phyloP scores from a whole-genome alignment of 2,113 vertebrate species.

The Corydoras sp. region DNA sequence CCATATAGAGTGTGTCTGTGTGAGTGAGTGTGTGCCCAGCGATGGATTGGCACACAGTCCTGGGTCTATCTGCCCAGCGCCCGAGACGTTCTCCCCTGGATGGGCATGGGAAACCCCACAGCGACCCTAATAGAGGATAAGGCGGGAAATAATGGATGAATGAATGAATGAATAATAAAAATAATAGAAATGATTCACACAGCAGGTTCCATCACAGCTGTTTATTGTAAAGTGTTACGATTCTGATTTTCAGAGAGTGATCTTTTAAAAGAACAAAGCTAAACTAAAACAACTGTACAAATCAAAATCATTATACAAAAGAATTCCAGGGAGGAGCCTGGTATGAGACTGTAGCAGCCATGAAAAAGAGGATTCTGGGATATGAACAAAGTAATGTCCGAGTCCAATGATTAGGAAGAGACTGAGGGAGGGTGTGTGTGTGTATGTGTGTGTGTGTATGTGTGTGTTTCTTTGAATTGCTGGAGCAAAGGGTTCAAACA shows the following conservation, averaged over 20 bases:
- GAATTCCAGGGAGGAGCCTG: slow-evolving; percentile 45
- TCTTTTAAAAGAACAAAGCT: slow-evolving; percentile 56
- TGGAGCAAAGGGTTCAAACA: neutral
- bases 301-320: slow-evolving; percentile 66
- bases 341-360: slow-evolving; percentile 39
- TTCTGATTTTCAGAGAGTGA: slow-evolving; percentile 44
- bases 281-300: slow-evolving; percentile 61
- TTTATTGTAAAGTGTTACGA: slow-evolving; percentile 60
- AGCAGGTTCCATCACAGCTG: slow-evolving; percentile 43
- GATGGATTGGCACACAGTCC: no score
- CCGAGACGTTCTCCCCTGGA: no score
- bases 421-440: slow-evolving; percentile 31
- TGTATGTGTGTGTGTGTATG: slow-evolving; percentile 6
- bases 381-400: slow-evolving; percentile 26
- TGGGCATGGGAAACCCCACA: no score
- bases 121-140: no score
- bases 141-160: no score
- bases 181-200: neutral
- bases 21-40: no score
- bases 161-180: no score
- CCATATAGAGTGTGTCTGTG: no score
- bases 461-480: neutral
- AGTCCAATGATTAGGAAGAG: slow-evolving; percentile 26
- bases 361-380: slow-evolving; percentile 32
- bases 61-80: no score